Evolutionary conservation across 2,113 vertebrate genomes (phyloP), one percentile per base, ranked within the genome.

Genomic region (Raja brachyura): DNA sequence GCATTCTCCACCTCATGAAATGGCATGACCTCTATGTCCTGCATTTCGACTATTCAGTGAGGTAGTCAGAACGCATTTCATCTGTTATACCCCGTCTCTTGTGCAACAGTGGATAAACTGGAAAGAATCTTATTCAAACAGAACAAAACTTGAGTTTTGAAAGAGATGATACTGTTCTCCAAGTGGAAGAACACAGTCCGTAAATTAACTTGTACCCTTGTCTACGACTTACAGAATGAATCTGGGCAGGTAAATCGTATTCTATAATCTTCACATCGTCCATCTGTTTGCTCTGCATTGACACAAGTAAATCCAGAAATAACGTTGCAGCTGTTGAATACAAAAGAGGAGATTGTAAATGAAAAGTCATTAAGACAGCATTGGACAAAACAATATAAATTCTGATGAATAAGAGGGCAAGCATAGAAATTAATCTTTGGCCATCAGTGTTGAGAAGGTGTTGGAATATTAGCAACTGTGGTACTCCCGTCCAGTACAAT

Each of bases 251-350:
- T 95, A 5, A 94, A 93, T 61, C 94, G 92, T 83, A 94, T 93
- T 70, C 94, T 95, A 88, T 94, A 95, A 93, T 94, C 94, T 0
- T 93, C 85, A 56, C 94, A 95, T 22, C 1, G 75, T 61, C 81
- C 93, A 25, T 93, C 93, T 4, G 10, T 25, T 0, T 93, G 93
- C 66, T 95, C 94, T 0, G 86, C 93, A n/a, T 94, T 95, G 25
- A 95, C 94, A 28, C 95, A 95, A 39, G 93, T 93, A 54, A 95
- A 95, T 5, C 96, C 95, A 0, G 59, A 11, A 39, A 93, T 25
- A 0, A 95, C 94, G 1, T 95, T 94, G 63, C 94, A 96, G 56
- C 94, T 95, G 75, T 16, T 78, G 63, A n/a, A n/a, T 70, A 14
- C n/a, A 48, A 10, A 48, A 66, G 63, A 66, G 63, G 63, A 66